These are phyloP conservation scores for Aphidius gifuensis DNA, from an alignment of 1,140 invertebrate genomes.

Conservation along the genomic window DNA sequence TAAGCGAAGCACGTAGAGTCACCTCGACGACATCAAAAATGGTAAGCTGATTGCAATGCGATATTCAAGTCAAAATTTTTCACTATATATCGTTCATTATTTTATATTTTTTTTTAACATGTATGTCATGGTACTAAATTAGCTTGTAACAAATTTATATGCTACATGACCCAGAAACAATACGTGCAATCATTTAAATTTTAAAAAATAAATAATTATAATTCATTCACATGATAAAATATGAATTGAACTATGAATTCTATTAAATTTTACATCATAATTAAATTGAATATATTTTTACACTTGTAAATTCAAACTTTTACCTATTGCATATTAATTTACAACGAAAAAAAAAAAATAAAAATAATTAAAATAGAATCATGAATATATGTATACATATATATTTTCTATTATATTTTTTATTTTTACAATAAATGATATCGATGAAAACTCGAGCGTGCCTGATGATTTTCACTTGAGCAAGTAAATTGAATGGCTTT, in stretches of 20 bases:
- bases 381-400: neutral
- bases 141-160: neutral
- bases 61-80: conserved; percentile 36
- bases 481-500: conserved; percentile 9
- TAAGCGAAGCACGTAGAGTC: conserved; percentile 39
- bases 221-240: neutral
- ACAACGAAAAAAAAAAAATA: too few species aligned
- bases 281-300: too few species aligned
- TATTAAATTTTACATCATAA: too few species aligned
- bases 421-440: conserved; percentile 7
- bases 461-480: conserved; percentile 11
- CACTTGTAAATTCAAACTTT: too few species aligned
- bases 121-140: too few species aligned
- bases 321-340: too few species aligned
- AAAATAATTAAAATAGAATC: neutral
- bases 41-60: conserved; percentile 37
- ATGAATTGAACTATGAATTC: too few species aligned
- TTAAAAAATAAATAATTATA: neutral
- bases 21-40: conserved; percentile 35
- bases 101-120: neutral
- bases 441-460: neutral
- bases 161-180: neutral
- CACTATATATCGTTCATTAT: neutral
- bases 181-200: neutral
- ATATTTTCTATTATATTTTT: neutral